These are phyloP conservation scores for Alethe castanea DNA, from an alignment of 2,113 vertebrate genomes.

Conservation along the genomic window DNA sequence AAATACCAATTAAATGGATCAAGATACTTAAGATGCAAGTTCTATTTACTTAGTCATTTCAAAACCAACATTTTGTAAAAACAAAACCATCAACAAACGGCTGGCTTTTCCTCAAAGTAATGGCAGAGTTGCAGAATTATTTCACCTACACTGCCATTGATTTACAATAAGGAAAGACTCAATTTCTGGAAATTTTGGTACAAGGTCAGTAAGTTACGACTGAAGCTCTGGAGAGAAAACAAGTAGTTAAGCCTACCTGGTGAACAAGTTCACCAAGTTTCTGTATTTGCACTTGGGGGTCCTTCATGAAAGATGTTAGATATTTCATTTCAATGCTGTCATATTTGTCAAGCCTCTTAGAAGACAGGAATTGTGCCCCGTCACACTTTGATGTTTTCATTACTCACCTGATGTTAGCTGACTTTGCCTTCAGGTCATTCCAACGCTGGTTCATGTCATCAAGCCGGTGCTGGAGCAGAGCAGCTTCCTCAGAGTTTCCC, in stretches of 20 bases:
- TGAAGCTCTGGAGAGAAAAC: background rate
- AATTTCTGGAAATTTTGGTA: background rate
- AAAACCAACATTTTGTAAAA: background rate
- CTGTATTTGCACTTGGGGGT: background rate
- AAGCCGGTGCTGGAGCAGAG: constrained; percentile 90
- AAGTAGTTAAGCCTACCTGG: background rate
- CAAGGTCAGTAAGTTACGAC: background rate
- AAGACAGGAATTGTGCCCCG: background rate
- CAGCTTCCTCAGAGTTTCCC: constrained; percentile 92
- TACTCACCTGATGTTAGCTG: constrained; percentile 87
- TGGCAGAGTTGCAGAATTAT: background rate
- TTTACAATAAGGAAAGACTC: background rate
- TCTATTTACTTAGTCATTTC: background rate
- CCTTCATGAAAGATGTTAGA: background rate
- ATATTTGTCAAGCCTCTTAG: background rate
- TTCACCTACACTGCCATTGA: background rate
- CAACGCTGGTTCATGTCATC: constrained; percentile 99
- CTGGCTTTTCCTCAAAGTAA: background rate
- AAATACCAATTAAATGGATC: background rate
- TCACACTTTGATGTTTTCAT: background rate
- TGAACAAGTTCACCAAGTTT: background rate
- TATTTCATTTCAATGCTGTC: background rate
- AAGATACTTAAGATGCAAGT: background rate
- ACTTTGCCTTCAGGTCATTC: constrained; percentile 93
- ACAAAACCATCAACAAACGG: background rate